phyloP scores from a whole-genome alignment of 2,797 vertebrate species.

The Chrysolophus pictus region DNA sequence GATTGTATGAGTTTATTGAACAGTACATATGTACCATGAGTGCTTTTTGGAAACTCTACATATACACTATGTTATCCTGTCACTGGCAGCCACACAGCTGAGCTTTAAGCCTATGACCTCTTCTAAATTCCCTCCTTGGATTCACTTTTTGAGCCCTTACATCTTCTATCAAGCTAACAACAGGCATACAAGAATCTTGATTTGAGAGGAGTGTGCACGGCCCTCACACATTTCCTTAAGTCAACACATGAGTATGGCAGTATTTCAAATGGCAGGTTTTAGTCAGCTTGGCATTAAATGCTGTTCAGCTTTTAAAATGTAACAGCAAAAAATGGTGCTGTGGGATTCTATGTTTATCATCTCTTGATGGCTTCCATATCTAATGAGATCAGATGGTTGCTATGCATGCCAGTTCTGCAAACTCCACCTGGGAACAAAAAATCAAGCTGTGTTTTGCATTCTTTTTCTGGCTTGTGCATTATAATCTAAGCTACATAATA shows the following conservation, averaged over 20 bases:
- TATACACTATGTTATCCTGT: not conserved
- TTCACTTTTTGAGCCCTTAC: not conserved
- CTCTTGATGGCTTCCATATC: slow-evolving; percentile 9
- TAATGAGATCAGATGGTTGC: slow-evolving; percentile 30
- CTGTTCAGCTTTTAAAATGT: not conserved
- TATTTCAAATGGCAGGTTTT: slow-evolving; percentile 15
- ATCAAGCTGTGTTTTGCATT: not conserved
- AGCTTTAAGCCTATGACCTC: not conserved
- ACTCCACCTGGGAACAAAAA: not conserved
- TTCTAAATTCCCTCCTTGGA: not conserved
- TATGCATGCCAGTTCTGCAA: not conserved
- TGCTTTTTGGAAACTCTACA: not conserved
- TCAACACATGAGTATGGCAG: not conserved
- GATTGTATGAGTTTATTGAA: not conserved
- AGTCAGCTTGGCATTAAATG: not conserved
- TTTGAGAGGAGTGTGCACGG: not conserved
- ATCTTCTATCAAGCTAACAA: not conserved
- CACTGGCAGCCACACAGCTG: not conserved
- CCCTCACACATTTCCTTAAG: not conserved
- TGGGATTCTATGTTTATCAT: not conserved
- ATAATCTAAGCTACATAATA: not conserved
- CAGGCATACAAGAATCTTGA: not conserved
- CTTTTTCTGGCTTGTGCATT: not conserved
- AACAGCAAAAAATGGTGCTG: not conserved
- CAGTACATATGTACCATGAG: not conserved